Percentiles rank a stretch among this genome's conserved stretches.
These are phyloP conservation scores for Typhlichthys subterraneus DNA, from an alignment of 2,797 vertebrate genomes.

Conservation along the genomic window DNA sequence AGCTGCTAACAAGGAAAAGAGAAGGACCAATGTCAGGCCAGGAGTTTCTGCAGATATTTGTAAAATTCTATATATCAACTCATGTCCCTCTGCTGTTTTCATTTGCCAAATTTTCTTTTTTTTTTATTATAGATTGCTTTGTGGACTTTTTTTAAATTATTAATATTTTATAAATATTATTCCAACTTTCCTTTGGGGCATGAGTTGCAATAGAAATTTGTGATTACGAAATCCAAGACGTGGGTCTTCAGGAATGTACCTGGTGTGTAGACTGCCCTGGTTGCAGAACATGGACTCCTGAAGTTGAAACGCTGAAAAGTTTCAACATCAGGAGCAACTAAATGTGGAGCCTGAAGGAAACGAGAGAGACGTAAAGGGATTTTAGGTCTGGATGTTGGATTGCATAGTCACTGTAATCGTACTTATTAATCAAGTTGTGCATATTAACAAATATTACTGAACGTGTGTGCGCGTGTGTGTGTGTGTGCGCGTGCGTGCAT, in stretches of 20 bases:
- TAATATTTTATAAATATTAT: constrained; percentile 33
- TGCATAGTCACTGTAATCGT: constrained; percentile 69
- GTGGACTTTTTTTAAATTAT: constrained; percentile 45
- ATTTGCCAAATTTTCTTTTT: constrained; percentile 68
- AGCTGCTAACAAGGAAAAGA: constrained; percentile 68
- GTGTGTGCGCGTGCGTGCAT: constrained; percentile 34
- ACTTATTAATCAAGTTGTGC: constrained; percentile 75
- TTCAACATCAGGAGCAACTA: constrained; percentile 1
- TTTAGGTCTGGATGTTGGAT: constrained; percentile 44
- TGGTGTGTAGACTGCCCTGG: constrained; percentile 42
- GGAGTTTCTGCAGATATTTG: constrained; percentile 55
- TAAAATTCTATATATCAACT: constrained; percentile 39
- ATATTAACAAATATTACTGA: constrained; percentile 71
- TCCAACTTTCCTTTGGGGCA: constrained; percentile 46
- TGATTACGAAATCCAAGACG: constrained; percentile 21
- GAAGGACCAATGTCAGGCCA: constrained; percentile 55
- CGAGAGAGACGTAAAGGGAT: constrained; percentile 39
- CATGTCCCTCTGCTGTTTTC: constrained; percentile 43
- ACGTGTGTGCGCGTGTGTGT: constrained; percentile 56
- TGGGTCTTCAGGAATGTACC: constrained; percentile 37
- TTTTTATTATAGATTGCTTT: constrained; percentile 43
- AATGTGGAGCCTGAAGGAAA: constrained; percentile 24
- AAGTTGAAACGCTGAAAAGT: background rate
- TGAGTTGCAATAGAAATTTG: constrained; percentile 28
- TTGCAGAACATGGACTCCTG: constrained; percentile 22